Evolutionary conservation across 2,797 vertebrate species (phyloP).

Genomic region (Oryzias sinensis): DNA sequence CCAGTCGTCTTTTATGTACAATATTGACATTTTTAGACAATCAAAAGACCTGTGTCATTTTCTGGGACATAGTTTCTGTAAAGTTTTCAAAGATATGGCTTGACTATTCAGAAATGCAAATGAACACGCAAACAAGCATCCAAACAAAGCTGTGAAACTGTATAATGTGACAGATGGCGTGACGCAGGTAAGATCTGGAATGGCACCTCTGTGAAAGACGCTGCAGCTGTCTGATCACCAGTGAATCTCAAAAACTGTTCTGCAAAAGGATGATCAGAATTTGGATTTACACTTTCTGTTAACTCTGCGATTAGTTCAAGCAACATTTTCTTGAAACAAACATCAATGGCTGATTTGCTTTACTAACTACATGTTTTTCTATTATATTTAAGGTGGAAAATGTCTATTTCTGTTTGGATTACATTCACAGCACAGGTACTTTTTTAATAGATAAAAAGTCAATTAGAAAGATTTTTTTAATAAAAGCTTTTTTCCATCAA

Average conservation of each 20-base stretch:
- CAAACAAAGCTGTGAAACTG: background rate
- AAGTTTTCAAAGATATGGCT: too few species aligned
- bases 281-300: background rate
- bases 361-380: too few species aligned
- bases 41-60: too few species aligned
- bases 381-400: too few species aligned
- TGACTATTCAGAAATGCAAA: too few species aligned
- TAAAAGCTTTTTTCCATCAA: too few species aligned
- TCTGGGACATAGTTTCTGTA: too few species aligned
- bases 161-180: background rate
- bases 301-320: background rate
- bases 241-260: background rate
- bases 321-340: background rate
- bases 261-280: background rate
- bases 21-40: too few species aligned
- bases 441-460: background rate
- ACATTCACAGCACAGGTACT: background rate
- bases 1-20: too few species aligned
- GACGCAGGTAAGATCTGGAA: background rate
- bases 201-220: background rate
- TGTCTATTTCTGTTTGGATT: background rate
- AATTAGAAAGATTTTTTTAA: too few species aligned
- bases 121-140: background rate
- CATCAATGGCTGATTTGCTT: too few species aligned
- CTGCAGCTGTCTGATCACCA: background rate